phyloP scores from a whole-genome alignment of 30 jellyfish, hydroid and myxozoan species.

The Aurelia sp. region DNA sequence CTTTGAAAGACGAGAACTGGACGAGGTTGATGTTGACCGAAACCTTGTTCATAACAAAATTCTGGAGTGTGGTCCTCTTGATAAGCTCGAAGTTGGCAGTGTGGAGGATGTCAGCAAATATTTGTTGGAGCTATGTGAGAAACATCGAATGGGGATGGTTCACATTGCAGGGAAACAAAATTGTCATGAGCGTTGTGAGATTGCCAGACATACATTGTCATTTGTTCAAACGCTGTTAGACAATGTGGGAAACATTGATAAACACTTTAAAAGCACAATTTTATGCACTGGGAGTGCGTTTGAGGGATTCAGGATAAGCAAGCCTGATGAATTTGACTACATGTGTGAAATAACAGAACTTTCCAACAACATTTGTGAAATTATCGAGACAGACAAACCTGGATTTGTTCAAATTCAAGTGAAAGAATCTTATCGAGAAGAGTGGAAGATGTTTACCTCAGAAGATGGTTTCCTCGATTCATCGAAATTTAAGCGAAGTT shows the following conservation, averaged over 20 bases:
- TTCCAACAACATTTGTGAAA: neutral
- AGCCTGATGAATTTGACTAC: conserved; percentile 28
- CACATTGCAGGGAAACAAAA: conserved; percentile 4
- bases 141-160: conserved; percentile 10
- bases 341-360: conserved; percentile 12
- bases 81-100: neutral
- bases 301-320: conserved; percentile 43
- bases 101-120: neutral
- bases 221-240: neutral
- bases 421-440: conserved; percentile 3
- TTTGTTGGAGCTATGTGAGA: neutral
- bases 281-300: conserved; percentile 32
- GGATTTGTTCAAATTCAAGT: conserved; percentile 12
- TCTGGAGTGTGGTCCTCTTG: neutral
- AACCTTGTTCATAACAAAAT: neutral
- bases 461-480: conserved; percentile 33
- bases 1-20: too few relatives aligned
- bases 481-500: neutral
- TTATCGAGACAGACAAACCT: conserved; percentile 5
- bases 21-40: neutral
- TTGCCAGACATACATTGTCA: conserved; percentile 9
- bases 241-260: neutral
- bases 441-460: conserved; percentile 19
- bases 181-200: conserved; percentile 28
- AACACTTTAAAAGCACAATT: neutral